Percentiles rank a stretch among this genome's conserved stretches.
Conservation (phyloP, 2,888 invertebrate species). For the Chromoteleia sp. region DNA sequence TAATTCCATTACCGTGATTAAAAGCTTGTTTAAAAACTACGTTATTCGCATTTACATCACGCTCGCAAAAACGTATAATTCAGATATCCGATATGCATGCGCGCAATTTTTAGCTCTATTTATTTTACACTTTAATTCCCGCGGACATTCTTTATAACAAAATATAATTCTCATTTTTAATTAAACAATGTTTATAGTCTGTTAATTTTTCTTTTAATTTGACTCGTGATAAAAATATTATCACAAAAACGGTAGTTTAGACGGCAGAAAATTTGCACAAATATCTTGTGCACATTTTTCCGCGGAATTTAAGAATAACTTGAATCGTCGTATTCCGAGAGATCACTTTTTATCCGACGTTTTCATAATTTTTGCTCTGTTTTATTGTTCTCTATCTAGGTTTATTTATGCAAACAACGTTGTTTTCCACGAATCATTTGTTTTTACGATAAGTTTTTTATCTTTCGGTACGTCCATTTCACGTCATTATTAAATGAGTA, state of each 20-base stretch:
- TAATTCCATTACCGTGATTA: neutral
- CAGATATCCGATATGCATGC: neutral
- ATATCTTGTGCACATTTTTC: conserved; percentile 26
- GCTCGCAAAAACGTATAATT: too few relatives aligned
- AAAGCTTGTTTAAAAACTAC: neutral
- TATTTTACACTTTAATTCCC: neutral
- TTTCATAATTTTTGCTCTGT: conserved; percentile 16
- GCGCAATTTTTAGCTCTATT: neutral
- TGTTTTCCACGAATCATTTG: neutral
- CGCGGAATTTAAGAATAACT: conserved; percentile 30
- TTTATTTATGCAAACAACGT: conserved; percentile 17
- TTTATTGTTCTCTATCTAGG: conserved; percentile 29
- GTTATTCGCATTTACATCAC: too few relatives aligned
- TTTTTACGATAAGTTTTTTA: conserved; percentile 19
- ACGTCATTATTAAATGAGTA: conserved; percentile 43
- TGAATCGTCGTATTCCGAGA: neutral
- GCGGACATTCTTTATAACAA: neutral
- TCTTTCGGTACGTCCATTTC: conserved; percentile 15
- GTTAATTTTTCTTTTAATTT: conserved; percentile 27
- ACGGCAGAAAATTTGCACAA: conserved; percentile 2
- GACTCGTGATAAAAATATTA: conserved; percentile 13
- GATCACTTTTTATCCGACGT: conserved; percentile 21
- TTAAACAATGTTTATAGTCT: conserved; percentile 28
- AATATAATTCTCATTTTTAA: conserved; percentile 18
- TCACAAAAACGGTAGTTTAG: conserved; percentile 3